Evolutionary conservation across 2,888 invertebrate genomes (phyloP), one percentile per base, ranked within the genome.

Genomic region (Charanyca ferruginea): DNA sequence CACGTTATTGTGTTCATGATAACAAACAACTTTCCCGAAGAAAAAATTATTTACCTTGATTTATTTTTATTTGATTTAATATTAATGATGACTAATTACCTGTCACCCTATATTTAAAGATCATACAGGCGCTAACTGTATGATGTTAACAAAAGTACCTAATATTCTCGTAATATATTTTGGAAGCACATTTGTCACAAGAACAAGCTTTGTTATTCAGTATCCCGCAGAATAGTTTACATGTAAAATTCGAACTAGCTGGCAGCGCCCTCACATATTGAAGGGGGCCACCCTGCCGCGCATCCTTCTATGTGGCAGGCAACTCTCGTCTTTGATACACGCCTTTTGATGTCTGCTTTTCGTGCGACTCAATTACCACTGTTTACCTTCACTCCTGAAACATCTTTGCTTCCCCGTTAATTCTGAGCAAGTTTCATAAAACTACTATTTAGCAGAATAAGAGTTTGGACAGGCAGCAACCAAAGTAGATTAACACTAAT

Each of bases 261-360:
- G 80, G 84, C 85, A 85, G 81, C 84, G 85, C 89, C 89, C 90
- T 89, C 83, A 81, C 70, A 85, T 88, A 87, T 86, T 87, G 87
- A 86, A 89, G 90, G 90, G 90, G 86, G 84, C 84, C 86, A 78
- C 88, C 87, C 88, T 81, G 85, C 75, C 86, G 86, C 84, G 74
- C 83, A 85, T 88, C 90, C 88, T 87, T 86, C 87, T 86, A 84
- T 89, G 85, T 87, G 86, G 80, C 86, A 85, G 86, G 80, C 86
- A 85, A 84, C 88, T 84, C 91, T 90, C 90, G 87, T 91, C 93
- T 93, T 94, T 94, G 93, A 94, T 90, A 91, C 87, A 86, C 85
- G 88, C 86, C 93, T 93, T 94, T 94, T 94, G 94, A 95, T 93
- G 94, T 93, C 90, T 92, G 87, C 89, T 88, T 84, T 83, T 83